phyloP scores from a whole-genome alignment of 2,113 vertebrate species.

The Ondatra zibethicus region DNA sequence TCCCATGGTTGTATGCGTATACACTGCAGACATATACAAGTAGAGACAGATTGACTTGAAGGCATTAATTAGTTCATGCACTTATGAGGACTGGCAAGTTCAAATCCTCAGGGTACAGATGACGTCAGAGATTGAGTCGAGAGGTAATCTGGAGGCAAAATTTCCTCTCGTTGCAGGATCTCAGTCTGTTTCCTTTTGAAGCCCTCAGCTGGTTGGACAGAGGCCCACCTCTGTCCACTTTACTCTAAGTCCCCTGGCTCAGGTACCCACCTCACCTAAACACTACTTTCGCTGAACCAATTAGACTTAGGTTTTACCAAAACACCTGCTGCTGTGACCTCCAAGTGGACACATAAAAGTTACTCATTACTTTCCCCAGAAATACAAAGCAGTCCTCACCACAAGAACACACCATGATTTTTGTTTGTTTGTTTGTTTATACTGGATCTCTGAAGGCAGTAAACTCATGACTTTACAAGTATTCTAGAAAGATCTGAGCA shows the following conservation, averaged over 20 bases:
- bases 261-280: not conserved
- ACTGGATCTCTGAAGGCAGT: not conserved
- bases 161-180: not conserved
- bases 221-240: not conserved
- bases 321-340: not conserved
- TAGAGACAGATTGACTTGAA: not conserved
- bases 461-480: not conserved
- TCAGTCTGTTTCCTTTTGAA: not conserved
- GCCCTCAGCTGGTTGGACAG: not conserved
- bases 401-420: not conserved
- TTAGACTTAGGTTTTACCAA: not conserved
- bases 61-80: not conserved
- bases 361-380: not conserved
- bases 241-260: not conserved
- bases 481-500: not conserved
- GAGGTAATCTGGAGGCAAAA: not conserved
- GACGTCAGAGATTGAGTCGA: not conserved
- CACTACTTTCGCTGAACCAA: not conserved
- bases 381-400: not conserved
- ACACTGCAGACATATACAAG: not conserved
- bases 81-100: not conserved
- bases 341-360: not conserved
- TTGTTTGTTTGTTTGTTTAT: not conserved
- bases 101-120: not conserved
- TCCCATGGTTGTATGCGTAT: too few relatives aligned